Percentiles rank a stretch among this genome's conserved stretches.
phyloP scores from a whole-genome alignment of 2,113 vertebrate genomes.

The Solea senegalensis region DNA sequence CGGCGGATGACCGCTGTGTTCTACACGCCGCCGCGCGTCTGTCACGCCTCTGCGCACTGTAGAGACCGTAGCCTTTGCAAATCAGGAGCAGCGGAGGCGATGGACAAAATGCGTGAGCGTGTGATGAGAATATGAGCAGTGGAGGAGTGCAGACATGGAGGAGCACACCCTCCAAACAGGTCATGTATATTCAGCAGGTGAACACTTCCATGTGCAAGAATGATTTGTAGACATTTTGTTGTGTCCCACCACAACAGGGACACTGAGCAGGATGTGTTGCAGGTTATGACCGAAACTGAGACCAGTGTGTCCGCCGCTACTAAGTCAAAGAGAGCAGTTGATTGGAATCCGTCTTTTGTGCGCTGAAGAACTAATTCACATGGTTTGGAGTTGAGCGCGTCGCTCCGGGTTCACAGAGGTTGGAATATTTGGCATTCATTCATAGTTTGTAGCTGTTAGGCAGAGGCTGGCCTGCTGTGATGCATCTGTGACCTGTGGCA shows the following conservation, averaged over 20 bases:
- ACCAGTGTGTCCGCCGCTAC: slow-evolving; percentile 42
- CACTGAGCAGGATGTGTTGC: slow-evolving; percentile 20
- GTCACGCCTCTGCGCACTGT: slow-evolving; percentile 55
- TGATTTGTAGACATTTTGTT: slow-evolving; percentile 63
- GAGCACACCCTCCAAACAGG: slow-evolving; percentile 24
- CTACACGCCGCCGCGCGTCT: slow-evolving; percentile 48
- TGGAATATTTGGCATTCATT: slow-evolving; percentile 55
- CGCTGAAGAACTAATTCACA: slow-evolving; percentile 43
- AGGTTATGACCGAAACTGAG: slow-evolving; percentile 54
- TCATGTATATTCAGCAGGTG: slow-evolving; percentile 69
- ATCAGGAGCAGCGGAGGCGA: slow-evolving; percentile 58
- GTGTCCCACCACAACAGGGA: slow-evolving; percentile 24
- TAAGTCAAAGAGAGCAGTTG: slow-evolving; percentile 44
- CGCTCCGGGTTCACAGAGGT: slow-evolving; percentile 40
- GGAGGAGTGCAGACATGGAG: slow-evolving; percentile 29
- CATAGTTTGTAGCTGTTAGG: slow-evolving; percentile 61
- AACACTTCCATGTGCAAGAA: slow-evolving; percentile 68
- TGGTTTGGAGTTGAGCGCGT: slow-evolving; percentile 42
- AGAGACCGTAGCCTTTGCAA: slow-evolving; percentile 68
- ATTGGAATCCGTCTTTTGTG: slow-evolving; percentile 53
- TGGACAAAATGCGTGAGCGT: slow-evolving; percentile 54
- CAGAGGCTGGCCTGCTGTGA: slow-evolving; percentile 46
- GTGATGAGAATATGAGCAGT: slow-evolving; percentile 38
- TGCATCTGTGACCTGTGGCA: slow-evolving; percentile 70
- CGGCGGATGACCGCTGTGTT: slow-evolving; percentile 46